Evolutionary conservation across 1,140 invertebrate species (phyloP), one percentile per base, ranked within the genome.

Genomic region (Leptoteleia sp.): DNA sequence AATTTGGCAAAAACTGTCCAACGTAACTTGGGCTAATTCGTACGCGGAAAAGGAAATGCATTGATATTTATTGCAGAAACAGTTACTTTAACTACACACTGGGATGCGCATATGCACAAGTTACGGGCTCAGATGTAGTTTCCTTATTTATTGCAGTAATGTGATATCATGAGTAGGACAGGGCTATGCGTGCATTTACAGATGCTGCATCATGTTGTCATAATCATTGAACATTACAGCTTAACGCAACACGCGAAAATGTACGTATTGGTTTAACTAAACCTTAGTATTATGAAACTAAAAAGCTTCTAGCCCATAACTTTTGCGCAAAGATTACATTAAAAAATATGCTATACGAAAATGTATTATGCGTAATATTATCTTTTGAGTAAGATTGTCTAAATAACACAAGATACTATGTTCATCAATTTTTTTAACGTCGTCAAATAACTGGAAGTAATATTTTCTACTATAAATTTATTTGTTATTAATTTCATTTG

Each of bases 111-210:
- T 61, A 38, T 22, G 55, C 43, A 16, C 22, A 33, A 42, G 19
- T 8, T 50, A 42, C n/a, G 22, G 17, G 35, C 33, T 70, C 40
- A 16, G 35, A 59, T 42, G 54, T 22, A 59, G 48, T 55, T 54
- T 62, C 48, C 68, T 62, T 72, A 62, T 72, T 72, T 72, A 62
- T 72, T 55, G 68, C 68, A 47, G 55, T 31, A 52, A 54, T 54
- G 54, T 61, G 45, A 50, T 71, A 71, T 59, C 65, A 42, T 70
- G 55, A 54, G 52, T 68, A 48, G 42, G 64, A 57, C 64, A 68
- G 50, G 50, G 40, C 42, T 37, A 55, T 68, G 50, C 50, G 47
- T 55, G 38, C 40, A 31, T 48, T 54, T 38, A 7, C 48, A 52
- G 29, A 67, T n/a, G 22, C 38, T 31, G 27, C 42, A 54, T 54